Base-by-base conservation (phyloP, 2,888 invertebrate genomes). In the Leptothorax acervorum region DNA sequence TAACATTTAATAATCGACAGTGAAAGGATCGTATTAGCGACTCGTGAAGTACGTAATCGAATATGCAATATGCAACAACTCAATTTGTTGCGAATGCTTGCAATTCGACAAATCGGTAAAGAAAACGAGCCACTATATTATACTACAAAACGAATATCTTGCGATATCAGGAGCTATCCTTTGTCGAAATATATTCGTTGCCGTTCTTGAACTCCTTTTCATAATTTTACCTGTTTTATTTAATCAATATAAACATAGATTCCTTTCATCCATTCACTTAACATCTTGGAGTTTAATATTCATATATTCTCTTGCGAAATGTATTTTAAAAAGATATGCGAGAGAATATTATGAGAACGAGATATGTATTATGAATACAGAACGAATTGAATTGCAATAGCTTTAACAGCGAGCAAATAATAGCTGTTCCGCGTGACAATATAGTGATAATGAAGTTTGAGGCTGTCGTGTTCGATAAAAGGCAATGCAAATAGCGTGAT, bases 11-110 rank as follows among this genome's bases (percentile, higher is more conserved):
- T 42, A 81, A 53, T 70, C 63, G 51, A 39, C 45, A 57, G 84
- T 81, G 84, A 84, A 84, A 84, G 81, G 84, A 65, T 48, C 71
- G 8, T 39, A 45, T 39, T 62, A 51, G n/a, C 9, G 39, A 53
- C 35, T 48, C 45, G 55, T 55, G 31, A 57, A 76, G 65, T 82
- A 45, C 45, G 35, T 63, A 42, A 60, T 79, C 31, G 45, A 42
- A 55, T 51, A 55, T 51, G 45, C 57, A 23, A 9, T 45, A 48
- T 75, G 74, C 75, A 82, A 53, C 18, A 76, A 65, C 66, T 79
- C 42, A 12, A 68, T 66, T 60, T 48, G 6, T 28, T 68, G 51
- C 39, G 3, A 76, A 31, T 28, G n/a, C 23, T n/a, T 78, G 23
- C 48, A 9, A 48, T 2, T 51, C 15, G 6, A 60, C 31, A 45